These are phyloP conservation scores for Dinomys branickii DNA, from an alignment of 2,113 vertebrate genomes.

Conservation along the genomic window DNA sequence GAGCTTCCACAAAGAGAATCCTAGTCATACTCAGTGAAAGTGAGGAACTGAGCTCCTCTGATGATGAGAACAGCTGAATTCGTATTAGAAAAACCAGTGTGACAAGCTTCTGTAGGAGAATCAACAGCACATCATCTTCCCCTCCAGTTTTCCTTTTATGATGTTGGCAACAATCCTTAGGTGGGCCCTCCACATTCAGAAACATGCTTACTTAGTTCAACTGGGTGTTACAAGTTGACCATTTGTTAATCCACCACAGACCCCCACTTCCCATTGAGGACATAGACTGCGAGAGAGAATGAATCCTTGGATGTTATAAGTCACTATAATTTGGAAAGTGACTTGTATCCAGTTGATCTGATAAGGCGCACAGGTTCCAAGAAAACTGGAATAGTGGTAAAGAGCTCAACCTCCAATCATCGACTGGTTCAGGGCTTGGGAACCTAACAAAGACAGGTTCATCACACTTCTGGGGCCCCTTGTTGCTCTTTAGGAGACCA, in stretches of 20 bases:
- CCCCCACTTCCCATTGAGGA: no score
- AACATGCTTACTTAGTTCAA: not conserved
- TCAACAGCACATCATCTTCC: not conserved
- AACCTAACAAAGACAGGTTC: not conserved
- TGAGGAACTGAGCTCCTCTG: not conserved
- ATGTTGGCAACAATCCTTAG: not conserved
- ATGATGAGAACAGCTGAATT: not conserved
- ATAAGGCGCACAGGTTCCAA: not conserved
- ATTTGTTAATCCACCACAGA: not conserved
- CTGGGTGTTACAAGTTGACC: not conserved
- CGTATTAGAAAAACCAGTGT: not conserved
- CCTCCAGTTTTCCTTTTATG: not conserved
- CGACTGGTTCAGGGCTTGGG: not conserved
- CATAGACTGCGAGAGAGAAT: not conserved
- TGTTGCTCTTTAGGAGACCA: not conserved
- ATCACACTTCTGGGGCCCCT: not conserved
- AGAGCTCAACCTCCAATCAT: not conserved
- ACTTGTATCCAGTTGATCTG: not conserved
- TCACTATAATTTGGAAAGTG: not conserved
- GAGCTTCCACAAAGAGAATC: not conserved
- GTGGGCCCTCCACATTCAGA: not conserved
- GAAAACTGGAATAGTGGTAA: not conserved
- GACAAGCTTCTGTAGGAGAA: not conserved
- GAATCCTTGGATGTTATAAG: not conserved
- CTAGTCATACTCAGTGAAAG: not conserved